Conservation (phyloP, 2,113 vertebrate species). For the Axis porcinus region DNA sequence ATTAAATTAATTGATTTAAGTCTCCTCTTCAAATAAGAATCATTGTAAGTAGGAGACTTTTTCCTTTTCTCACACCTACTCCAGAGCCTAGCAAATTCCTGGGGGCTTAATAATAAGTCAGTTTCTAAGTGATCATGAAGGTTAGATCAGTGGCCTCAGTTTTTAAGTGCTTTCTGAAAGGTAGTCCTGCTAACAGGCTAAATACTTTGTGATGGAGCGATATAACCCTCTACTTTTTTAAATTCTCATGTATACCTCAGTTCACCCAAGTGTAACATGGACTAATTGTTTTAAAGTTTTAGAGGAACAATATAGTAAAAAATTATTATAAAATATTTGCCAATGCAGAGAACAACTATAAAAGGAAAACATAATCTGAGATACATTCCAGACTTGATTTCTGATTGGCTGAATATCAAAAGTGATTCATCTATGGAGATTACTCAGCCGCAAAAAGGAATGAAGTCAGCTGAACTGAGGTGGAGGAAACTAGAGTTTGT, state of each 20-base stretch:
- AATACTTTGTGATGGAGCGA: background rate
- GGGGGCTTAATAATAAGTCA: background rate
- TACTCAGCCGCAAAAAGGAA: background rate
- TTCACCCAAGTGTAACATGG: background rate
- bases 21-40: background rate
- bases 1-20: background rate
- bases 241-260: background rate
- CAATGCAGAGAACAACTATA: background rate
- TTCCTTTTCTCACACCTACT: background rate
- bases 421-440: background rate
- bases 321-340: background rate
- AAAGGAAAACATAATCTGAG: background rate
- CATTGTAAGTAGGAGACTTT: background rate
- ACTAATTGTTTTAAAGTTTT: background rate
- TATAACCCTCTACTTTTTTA: background rate
- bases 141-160: background rate
- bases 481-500: background rate
- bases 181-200: background rate
- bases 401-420: background rate
- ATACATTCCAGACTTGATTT: background rate
- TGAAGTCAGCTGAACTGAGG: background rate
- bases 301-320: background rate
- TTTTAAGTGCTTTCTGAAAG: background rate
- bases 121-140: background rate
- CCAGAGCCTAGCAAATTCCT: background rate